Evolutionary conservation across 1,140 invertebrate genomes (phyloP), one percentile per base, ranked within the genome.

Genomic region (Trichonephila inaurata): DNA sequence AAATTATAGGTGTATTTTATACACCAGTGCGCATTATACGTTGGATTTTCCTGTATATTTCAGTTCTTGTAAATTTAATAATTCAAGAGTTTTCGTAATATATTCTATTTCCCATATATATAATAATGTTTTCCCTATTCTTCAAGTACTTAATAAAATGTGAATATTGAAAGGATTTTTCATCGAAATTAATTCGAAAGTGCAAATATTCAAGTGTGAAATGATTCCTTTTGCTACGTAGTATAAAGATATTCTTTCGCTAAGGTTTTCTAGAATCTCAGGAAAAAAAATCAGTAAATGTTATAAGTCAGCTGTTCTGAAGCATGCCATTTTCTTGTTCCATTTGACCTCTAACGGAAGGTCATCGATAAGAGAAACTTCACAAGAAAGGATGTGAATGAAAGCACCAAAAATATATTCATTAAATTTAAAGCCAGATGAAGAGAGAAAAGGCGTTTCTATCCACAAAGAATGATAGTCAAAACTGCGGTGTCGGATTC

Each of bases 401-500:
- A 16, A 1, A 24, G 21, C 24, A 24, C 21, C 51, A 58, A 58
- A 60, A 60, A 85, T 60, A 85, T 60, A 85, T 85, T 60, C 82
- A 85, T 85, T 60, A 28, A 85, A 85, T 60, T 24, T 28, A 85
- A 85, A 60, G 6, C 44, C 24, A n/a, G 51, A 58, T 12, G 82
- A 60, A 40, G 4, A 4, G 33, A 3, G 33, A 40, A 40, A 85
- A 10, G 21, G 28, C 0, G 44, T 58, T 85, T 58, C n/a, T 60
- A 85, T 24, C 58, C 51, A 6, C 51, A 10, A 51, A 7, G 51
- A 51, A 51, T 12, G 51, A 51, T 33, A 83, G 21, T 21, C 81
- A 16, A 83, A 58, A 83, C 16, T 83, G 51, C 40, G 40, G 81
- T 51, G 81, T 83, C 18, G 81, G 81, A 83, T 51, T 83, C 44